Evolutionary conservation across 2,113 vertebrate genomes (phyloP), one percentile per base, ranked within the genome.

Genomic region (Hipposideros armiger): DNA sequence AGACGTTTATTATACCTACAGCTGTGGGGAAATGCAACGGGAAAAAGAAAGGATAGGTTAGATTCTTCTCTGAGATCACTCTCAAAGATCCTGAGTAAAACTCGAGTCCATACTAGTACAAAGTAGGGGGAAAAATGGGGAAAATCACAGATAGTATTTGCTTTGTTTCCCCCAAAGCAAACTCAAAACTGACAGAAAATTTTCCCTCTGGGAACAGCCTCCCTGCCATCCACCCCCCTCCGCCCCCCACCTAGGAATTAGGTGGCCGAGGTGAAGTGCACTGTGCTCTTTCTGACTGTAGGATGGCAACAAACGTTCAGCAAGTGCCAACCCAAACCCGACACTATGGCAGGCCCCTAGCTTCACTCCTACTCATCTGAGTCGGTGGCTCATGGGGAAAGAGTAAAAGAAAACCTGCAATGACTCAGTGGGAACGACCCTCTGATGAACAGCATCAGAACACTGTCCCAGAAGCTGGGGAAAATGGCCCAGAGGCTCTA

Each of bases 181-280:
- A 82, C 60, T n/a, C n/a, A 60, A 87, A 60, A 47, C 16, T 40
- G 67, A 67, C 64, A 83, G 91, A 56, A 82, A 69, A 5, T 16
- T 17, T 30, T 94, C 45, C 52, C 30, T 16, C 60, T 22, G 13
- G 62, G 83, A 42, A 45, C 7, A 50, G 54, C 10, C n/a, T 14
- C 30, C 32, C 15, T 36, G 36, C 36, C 36, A 36, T 36, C 36
- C 36, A 36, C 36, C 36, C 36, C 36, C 36, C 36, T 36, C 36
- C 36, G 36, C 36, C 36, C 36, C 36, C 36, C 36, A 2, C 36
- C 36, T 80, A 58, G 72, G 80, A 86, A 60, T 28, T 3, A 56
- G 2, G 16, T 0, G 5, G 81, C n/a, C 1, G 28, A 47, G 17
- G 58, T 1, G 58, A 74, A 47, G 4, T 4, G 5, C 8, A 2